Conservation (phyloP, 2,113 vertebrate genomes). For the Bungarus multicinctus region DNA sequence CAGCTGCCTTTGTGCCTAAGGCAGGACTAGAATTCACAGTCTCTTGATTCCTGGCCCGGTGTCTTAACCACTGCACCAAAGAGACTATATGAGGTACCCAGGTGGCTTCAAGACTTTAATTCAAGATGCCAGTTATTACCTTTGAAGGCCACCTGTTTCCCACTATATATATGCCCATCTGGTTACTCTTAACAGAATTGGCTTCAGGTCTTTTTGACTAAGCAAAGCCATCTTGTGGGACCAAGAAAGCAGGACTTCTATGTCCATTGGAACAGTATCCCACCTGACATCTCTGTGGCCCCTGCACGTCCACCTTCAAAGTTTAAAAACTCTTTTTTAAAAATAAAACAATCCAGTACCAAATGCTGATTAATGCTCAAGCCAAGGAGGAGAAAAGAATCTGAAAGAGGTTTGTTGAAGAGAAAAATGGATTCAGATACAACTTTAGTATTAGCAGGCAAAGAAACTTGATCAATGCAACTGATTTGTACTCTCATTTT, state of each 20-base stretch:
- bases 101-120: neutral
- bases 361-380: neutral
- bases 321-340: neutral
- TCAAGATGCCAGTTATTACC: neutral
- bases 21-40: neutral
- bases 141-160: neutral
- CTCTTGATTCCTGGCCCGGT: neutral
- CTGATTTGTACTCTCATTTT: neutral
- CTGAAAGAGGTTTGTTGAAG: neutral
- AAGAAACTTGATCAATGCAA: neutral
- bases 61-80: neutral
- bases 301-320: neutral
- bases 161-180: neutral
- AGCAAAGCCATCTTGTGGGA: neutral
- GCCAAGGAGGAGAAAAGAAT: neutral
- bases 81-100: neutral
- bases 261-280: neutral
- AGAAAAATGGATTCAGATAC: neutral
- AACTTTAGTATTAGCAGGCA: neutral
- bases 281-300: neutral
- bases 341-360: neutral
- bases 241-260: neutral
- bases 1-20: neutral
- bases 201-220: neutral
- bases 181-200: neutral